These are phyloP conservation scores for Syrista parreyssii DNA, from an alignment of 2,888 invertebrate species.

Conservation along the genomic window DNA sequence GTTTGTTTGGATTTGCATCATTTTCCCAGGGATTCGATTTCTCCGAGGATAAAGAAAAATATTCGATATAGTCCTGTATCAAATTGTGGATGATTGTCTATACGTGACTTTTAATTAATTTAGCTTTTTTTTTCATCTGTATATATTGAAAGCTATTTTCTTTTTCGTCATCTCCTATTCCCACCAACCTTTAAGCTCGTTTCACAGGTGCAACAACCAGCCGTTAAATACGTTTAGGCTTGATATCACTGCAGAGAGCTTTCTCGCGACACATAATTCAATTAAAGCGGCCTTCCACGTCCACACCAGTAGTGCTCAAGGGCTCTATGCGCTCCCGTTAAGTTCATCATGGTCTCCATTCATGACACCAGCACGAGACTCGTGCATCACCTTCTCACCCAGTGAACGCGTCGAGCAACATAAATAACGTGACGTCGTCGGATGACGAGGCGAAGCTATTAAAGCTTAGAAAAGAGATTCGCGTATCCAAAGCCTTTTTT, in stretches of 20 bases:
- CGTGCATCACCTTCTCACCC: background rate
- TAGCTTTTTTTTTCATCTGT: background rate
- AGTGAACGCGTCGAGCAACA: background rate
- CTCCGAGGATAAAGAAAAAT: no score
- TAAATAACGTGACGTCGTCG: background rate
- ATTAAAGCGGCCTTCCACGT: conserved; percentile 33
- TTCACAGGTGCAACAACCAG: background rate
- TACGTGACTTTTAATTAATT: background rate
- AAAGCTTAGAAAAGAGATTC: background rate
- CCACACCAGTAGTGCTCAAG: conserved; percentile 18
- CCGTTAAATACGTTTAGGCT: background rate
- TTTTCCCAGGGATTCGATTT: background rate
- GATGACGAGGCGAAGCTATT: background rate
- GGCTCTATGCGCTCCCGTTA: conserved; percentile 19
- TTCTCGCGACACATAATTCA: conserved; percentile 24
- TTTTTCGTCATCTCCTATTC: background rate
- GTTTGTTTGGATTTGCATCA: background rate
- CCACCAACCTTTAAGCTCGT: background rate
- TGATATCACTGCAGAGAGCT: conserved; percentile 17
- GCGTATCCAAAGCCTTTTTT: background rate
- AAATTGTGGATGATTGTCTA: background rate
- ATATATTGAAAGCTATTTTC: background rate
- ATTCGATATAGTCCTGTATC: background rate
- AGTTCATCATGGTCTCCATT: conserved; percentile 19
- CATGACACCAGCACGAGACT: background rate